Percentiles rank a stretch among this genome's conserved stretches.
Evolutionary conservation across 2,113 vertebrate species (phyloP).

Genomic region (Myotis lucifugus): DNA sequence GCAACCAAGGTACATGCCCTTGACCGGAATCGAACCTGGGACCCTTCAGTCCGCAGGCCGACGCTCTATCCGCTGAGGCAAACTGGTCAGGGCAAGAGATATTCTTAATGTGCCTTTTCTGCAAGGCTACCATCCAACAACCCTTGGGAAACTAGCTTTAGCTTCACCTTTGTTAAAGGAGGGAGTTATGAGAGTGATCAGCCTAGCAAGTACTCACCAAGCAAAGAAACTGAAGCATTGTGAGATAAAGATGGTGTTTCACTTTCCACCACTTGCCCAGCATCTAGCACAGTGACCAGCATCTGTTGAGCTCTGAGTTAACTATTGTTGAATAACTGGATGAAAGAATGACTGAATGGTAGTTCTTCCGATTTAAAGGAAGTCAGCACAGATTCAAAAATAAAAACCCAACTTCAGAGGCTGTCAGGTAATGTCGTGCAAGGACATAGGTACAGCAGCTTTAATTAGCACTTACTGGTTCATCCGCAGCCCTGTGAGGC

Average conservation of each 20-base stretch:
- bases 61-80: too few relatives aligned
- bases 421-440: fast-evolving
- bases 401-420: background rate
- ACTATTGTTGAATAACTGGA: background rate
- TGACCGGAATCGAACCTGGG: too few relatives aligned
- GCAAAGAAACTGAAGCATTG: background rate
- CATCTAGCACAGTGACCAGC: background rate
- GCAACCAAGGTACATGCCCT: too few relatives aligned
- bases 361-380: background rate
- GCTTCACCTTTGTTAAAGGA: background rate
- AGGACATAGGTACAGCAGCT: background rate
- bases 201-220: too few relatives aligned
- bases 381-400: background rate
- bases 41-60: too few relatives aligned
- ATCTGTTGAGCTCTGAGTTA: background rate
- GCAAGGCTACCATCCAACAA: fast-evolving
- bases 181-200: background rate
- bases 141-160: background rate
- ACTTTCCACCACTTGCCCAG: background rate
- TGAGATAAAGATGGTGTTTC: too few relatives aligned
- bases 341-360: background rate
- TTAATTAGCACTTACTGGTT: background rate
- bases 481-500: background rate
- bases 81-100: too few relatives aligned
- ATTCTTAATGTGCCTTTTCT: background rate